Evolutionary conservation across 2,888 invertebrate genomes (phyloP).

Genomic region (Ypsolopha scabrella): DNA sequence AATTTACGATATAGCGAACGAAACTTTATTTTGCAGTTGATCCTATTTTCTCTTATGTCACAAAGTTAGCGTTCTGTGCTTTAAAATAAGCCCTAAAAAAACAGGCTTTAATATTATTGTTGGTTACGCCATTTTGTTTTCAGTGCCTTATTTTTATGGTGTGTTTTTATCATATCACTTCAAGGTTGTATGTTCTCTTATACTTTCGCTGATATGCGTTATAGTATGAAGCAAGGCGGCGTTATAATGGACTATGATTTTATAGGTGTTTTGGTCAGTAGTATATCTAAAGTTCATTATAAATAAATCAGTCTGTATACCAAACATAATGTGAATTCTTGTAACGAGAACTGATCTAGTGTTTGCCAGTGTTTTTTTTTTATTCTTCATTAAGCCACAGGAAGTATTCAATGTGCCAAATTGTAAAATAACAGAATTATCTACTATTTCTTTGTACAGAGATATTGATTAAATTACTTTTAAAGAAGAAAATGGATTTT

Average conservation of each 20-base stretch:
- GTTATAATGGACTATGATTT: background rate
- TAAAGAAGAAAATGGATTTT: constrained; percentile 11
- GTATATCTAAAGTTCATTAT: background rate
- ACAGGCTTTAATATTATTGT: no score
- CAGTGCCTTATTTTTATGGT: no score
- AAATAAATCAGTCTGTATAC: background rate
- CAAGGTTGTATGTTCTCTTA: no score
- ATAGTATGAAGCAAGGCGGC: background rate
- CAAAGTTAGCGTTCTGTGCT: background rate
- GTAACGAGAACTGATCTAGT: no score
- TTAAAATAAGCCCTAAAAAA: no score
- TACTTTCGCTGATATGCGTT: no score
- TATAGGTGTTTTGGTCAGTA: background rate
- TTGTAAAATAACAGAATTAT: constrained; percentile 31
- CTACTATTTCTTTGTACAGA: constrained; percentile 20
- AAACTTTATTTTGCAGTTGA: constrained; percentile 15
- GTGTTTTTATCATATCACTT: no score
- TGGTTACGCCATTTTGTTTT: no score
- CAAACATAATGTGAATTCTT: background rate
- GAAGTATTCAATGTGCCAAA: constrained; percentile 48
- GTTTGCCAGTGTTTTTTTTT: background rate
- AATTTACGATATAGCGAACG: constrained; percentile 46
- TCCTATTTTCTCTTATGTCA: background rate
- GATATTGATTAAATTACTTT: constrained; percentile 11
- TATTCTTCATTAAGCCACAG: constrained; percentile 12